Evolutionary conservation across 2,113 vertebrate genomes (phyloP).

Genomic region (Forbesichthys papilliferus): DNA sequence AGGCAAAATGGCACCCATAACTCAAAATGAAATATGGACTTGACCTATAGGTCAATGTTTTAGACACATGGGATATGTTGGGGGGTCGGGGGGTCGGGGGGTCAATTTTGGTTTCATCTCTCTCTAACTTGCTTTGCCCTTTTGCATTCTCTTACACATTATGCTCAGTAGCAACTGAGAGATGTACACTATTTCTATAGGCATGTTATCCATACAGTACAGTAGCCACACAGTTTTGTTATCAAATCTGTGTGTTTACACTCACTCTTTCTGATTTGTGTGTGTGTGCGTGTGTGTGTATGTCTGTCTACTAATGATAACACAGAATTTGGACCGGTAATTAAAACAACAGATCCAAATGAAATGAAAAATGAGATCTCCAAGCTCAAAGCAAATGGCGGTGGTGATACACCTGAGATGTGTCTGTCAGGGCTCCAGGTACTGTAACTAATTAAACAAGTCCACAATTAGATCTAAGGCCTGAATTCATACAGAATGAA

Average conservation of each 20-base stretch:
- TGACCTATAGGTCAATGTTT: no score
- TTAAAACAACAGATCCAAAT: constrained; percentile 61
- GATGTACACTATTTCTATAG: background rate
- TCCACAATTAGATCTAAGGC: background rate
- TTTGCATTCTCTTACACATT: background rate
- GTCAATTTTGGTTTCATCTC: background rate
- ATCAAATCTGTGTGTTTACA: background rate
- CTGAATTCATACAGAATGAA: no score
- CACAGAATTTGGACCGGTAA: constrained; percentile 69
- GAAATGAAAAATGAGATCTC: constrained; percentile 71
- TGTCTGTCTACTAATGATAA: constrained; percentile 3
- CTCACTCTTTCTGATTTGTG: background rate
- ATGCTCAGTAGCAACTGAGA: background rate
- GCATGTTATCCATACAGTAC: no score
- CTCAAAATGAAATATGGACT: no score
- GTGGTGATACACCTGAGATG: constrained; percentile 71
- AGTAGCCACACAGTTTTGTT: no score
- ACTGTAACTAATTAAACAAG: constrained; percentile 2
- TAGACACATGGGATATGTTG: no score
- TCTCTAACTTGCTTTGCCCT: background rate
- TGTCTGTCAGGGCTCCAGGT: constrained; percentile 77
- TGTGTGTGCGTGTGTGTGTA: background rate
- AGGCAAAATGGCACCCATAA: no score
- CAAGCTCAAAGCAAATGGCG: constrained; percentile 21
- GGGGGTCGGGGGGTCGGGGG: no score